These are phyloP conservation scores for Synergus umbraculus DNA, from an alignment of 2,888 invertebrate species.

Conservation along the genomic window DNA sequence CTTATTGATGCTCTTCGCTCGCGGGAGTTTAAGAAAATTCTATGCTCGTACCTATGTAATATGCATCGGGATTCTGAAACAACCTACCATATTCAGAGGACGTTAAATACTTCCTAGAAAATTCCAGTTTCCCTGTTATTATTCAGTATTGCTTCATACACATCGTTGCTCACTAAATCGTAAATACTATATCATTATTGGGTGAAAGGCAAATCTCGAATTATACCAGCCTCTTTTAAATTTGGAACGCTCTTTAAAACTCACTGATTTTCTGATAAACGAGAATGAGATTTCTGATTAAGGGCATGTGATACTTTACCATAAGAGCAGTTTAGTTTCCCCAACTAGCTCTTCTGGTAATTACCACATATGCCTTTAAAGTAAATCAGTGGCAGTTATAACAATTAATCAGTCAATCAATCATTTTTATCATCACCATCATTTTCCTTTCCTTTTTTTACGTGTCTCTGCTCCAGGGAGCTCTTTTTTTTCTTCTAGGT, in stretches of 20 bases:
- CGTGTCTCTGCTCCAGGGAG: not conserved
- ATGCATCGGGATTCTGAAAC: not conserved
- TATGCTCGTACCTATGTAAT: not conserved
- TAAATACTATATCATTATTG: not conserved
- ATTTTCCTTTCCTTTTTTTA: not conserved
- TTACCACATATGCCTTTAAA: too few species aligned
- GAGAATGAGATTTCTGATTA: too few species aligned
- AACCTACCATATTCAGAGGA: conserved; percentile 7
- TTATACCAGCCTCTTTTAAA: conserved; percentile 4
- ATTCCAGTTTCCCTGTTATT: conserved; percentile 2
- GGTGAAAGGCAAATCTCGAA: not conserved
- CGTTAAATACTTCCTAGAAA: conserved; percentile 7
- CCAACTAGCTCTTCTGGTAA: too few species aligned
- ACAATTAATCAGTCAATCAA: too few species aligned
- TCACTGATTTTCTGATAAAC: not conserved
- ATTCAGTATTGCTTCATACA: conserved; percentile 1
- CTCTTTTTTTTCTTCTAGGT: not conserved
- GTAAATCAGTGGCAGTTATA: too few species aligned
- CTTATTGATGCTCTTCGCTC: not conserved
- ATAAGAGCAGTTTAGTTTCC: too few species aligned
- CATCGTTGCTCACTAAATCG: conserved; percentile 2
- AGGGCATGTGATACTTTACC: too few species aligned
- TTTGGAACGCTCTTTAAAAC: not conserved
- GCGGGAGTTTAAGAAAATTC: not conserved
- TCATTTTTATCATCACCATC: too few species aligned